Percentiles rank a stretch among this genome's conserved stretches.
These are phyloP conservation scores for Toxostoma redivivum DNA, from an alignment of 2,113 vertebrate genomes.

Conservation along the genomic window DNA sequence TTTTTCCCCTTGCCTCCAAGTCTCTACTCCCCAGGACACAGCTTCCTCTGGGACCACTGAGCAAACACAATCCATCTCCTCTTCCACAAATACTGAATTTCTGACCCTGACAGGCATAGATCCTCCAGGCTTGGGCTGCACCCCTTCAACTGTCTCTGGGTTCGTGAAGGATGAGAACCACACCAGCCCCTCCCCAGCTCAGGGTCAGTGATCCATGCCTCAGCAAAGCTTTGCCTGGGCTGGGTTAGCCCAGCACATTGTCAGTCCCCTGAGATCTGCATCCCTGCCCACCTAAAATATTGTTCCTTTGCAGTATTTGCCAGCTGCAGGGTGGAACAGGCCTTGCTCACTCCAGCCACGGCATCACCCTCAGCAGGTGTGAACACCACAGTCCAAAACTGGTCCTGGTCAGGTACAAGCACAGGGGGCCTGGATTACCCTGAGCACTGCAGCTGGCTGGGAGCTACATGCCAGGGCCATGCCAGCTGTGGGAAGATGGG, in stretches of 20 bases:
- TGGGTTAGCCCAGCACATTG: accelerated
- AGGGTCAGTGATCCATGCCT: not conserved
- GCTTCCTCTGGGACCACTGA: not conserved
- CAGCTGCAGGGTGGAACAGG: not conserved
- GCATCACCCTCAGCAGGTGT: not conserved
- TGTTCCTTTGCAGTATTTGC: not conserved
- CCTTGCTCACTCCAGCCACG: not conserved
- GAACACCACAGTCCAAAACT: not conserved
- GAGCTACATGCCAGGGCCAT: not conserved
- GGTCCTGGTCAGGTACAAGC: not conserved
- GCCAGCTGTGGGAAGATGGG: not conserved
- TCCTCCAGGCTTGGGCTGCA: not conserved
- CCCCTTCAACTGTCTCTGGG: not conserved
- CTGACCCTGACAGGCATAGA: not conserved
- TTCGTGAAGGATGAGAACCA: not conserved
- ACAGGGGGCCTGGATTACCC: not conserved
- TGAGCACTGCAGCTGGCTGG: not conserved
- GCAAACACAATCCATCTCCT: not conserved
- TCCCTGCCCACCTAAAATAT: not conserved
- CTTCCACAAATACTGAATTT: not conserved
- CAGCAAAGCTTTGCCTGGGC: not conserved
- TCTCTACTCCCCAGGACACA: not conserved
- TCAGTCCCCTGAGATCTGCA: not conserved
- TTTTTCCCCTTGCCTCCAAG: not conserved
- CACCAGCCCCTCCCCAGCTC: not conserved